A percentile compares a stretch with the other conserved stretches of the same genome.
These are phyloP conservation scores for Sapayoa aenigma DNA, from an alignment of 2,113 vertebrate genomes.

Conservation along the genomic window DNA sequence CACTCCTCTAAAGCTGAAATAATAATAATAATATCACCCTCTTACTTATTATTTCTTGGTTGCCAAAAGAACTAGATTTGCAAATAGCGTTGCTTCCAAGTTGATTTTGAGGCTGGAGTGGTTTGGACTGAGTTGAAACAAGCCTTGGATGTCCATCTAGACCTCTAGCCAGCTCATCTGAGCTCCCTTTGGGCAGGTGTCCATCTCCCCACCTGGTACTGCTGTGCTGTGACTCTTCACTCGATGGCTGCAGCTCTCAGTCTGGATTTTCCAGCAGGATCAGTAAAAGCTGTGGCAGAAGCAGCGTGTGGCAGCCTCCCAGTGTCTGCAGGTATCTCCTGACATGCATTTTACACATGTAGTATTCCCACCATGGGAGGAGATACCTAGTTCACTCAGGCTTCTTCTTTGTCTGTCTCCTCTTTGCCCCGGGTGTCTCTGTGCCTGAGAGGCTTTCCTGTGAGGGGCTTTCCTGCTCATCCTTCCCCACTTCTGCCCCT, in stretches of 20 bases:
- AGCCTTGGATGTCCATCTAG: neutral
- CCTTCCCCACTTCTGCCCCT: neutral
- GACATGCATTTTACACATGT: rapidly evolving
- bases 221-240: neutral
- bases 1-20: neutral
- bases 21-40: neutral
- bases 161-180: neutral
- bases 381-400: neutral
- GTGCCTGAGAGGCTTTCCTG: neutral
- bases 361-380: neutral
- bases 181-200: neutral
- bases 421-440: neutral
- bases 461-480: neutral
- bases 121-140: neutral
- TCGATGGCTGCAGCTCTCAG: neutral
- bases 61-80: neutral
- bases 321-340: neutral
- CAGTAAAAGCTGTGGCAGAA: neutral
- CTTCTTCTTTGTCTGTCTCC: neutral
- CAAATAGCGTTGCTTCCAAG: neutral
- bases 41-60: neutral
- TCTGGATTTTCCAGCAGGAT: neutral
- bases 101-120: neutral
- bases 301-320: neutral
- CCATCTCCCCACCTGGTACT: neutral